Evolutionary conservation across 2,888 invertebrate species (phyloP).

Genomic region (Dasypolia templi): DNA sequence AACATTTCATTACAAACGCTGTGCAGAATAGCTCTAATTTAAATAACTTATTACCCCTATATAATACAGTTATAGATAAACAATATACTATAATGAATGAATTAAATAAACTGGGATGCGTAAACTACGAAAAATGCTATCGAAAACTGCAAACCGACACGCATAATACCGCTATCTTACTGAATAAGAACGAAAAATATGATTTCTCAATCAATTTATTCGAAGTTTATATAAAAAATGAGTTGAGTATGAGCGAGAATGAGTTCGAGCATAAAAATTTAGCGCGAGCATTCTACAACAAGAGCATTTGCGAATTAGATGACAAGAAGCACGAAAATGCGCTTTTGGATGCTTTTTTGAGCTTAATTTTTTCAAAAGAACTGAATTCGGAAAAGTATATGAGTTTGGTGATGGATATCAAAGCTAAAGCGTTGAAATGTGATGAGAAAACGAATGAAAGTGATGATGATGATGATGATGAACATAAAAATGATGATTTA

Average conservation of each 20-base stretch:
- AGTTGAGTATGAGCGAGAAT: slow-evolving; percentile 69
- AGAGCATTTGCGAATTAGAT: slow-evolving; percentile 84
- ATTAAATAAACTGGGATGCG: slow-evolving; percentile 74
- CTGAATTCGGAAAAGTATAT: slow-evolving; percentile 79
- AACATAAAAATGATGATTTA: slow-evolving; percentile 64
- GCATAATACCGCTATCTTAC: slow-evolving; percentile 81
- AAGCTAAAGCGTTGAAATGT: slow-evolving; percentile 78
- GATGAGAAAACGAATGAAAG: slow-evolving; percentile 59
- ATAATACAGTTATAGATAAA: slow-evolving; percentile 67
- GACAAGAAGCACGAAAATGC: slow-evolving; percentile 76
- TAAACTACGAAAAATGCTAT: slow-evolving; percentile 78
- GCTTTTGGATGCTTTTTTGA: slow-evolving; percentile 79
- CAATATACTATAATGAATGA: slow-evolving; percentile 77
- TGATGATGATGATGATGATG: slow-evolving; percentile 51
- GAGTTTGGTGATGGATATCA: slow-evolving; percentile 84
- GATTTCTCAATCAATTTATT: slow-evolving; percentile 81
- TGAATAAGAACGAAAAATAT: slow-evolving; percentile 77
- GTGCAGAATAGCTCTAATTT: slow-evolving; percentile 68
- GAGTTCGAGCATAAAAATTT: slow-evolving; percentile 77
- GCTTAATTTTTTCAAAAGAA: slow-evolving; percentile 78
- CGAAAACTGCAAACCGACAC: slow-evolving; percentile 81
- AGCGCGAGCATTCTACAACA: slow-evolving; percentile 83
- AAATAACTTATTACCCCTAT: slow-evolving; percentile 65
- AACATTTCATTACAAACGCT: slow-evolving; percentile 74
- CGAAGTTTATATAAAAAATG: slow-evolving; percentile 78